A percentile compares a stretch with the other conserved stretches of the same genome.
phyloP scores from a whole-genome alignment of 2,888 invertebrate genomes.

The Rhagonycha fulva region DNA sequence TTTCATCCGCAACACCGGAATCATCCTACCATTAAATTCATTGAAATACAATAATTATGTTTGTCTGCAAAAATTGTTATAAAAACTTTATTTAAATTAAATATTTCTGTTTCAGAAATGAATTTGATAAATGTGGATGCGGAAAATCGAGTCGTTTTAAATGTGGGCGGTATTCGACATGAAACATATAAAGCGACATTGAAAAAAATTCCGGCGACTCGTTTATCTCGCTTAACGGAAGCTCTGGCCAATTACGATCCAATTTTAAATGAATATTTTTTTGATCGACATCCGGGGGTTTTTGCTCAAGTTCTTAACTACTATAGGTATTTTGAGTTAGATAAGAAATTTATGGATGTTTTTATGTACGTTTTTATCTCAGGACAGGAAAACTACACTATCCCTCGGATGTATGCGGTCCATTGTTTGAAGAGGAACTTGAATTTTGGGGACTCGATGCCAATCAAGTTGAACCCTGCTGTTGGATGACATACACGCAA shows the following conservation, averaged over 20 bases:
- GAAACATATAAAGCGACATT: conserved; percentile 95
- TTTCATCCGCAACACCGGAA: background rate
- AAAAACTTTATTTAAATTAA: background rate
- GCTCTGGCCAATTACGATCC: conserved; percentile 99
- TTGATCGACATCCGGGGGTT: conserved; percentile 95
- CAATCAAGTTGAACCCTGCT: conserved; percentile 99
- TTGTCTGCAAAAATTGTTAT: background rate
- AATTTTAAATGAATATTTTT: conserved; percentile 99
- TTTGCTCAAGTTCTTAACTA: conserved; percentile 98
- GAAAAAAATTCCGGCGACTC: conserved; percentile 96
- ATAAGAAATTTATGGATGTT: background rate
- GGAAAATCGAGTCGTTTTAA: conserved; percentile 97
- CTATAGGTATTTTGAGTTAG: conserved; percentile 67
- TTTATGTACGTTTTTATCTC: conserved; percentile 39
- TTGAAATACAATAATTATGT: background rate
- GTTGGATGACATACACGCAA: conserved; percentile 99
- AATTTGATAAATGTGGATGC: conserved; percentile 94
- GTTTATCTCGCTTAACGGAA: conserved; percentile 92
- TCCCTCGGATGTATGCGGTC: conserved; percentile 98
- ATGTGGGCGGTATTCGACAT: conserved; percentile 97
- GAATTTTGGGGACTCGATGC: conserved; percentile 99
- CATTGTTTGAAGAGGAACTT: conserved; percentile 97
- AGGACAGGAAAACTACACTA: conserved; percentile 98
- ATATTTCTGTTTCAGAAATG: conserved; percentile 61
- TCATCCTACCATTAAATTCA: background rate